Evolutionary conservation across 2,113 vertebrate genomes (phyloP), one percentile per base, ranked within the genome.

Genomic region (Scolopax mira): DNA sequence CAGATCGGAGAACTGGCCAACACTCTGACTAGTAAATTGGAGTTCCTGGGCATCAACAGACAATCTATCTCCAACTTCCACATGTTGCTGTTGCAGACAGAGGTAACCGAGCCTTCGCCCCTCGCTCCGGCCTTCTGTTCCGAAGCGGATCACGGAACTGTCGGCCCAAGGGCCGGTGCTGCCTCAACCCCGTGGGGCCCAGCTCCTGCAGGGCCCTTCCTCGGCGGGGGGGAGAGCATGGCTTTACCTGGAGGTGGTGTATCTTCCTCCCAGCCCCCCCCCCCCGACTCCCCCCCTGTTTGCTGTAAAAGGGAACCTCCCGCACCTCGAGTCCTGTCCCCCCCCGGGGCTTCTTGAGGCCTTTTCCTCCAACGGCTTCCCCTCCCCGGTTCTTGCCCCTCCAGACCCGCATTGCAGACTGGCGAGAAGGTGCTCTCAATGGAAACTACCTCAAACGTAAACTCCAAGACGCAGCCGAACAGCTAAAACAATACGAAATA

Each of bases 401-500:
- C 58, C 95, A 99, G 99, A 99, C 99, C 91, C 98, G 99, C 92
- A 99, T 99, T 95, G 98, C 99, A 96, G 99, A 99, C 97, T 99
- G 99, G 99, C 98, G 99, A 96, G 99, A 99, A 98, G 99, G 99
- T 61, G 99, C 99, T 88, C 98, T 99, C 98, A 99, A 99, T 91
- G 99, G 99, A 97, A 98, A 98, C 98, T 99, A 99, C 98, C 99
- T 99, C 94, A 99, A 99, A 97, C 99, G 99, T 98, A 99, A 99
- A 98, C 98, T 99, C 90, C 99, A 99, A 97, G 99, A 99, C 93
- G 99, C 99, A 96, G 99, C 99, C 55, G 99, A 99, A 98, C 99
- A 99, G 98, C 99, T 99, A 98, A 99, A 99, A 99, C 99, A 99
- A 98, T 99, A 99, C 98, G 99, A 99, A 99, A 99, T 99, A 99